These are phyloP conservation scores for Orthonyx spaldingii DNA, from an alignment of 2,113 vertebrate genomes.

Conservation along the genomic window DNA sequence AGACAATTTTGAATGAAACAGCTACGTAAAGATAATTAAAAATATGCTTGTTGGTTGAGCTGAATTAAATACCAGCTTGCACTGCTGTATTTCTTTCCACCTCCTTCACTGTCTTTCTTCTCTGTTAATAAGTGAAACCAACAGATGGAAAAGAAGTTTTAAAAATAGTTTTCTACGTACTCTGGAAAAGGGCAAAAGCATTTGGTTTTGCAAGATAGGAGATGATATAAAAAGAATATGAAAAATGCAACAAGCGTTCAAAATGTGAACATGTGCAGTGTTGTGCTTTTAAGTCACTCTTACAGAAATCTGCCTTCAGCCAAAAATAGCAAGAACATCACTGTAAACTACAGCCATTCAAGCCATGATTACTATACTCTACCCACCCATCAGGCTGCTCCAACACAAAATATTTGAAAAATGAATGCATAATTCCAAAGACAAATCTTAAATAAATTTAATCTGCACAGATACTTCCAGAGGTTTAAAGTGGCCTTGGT, in stretches of 20 bases:
- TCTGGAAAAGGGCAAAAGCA: slow-evolving; percentile 1
- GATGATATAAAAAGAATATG: slow-evolving; percentile 40
- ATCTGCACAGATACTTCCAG: neutral
- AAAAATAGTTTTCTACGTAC: slow-evolving; percentile 15
- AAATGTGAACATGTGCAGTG: slow-evolving; percentile 13
- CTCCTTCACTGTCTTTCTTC: slow-evolving; percentile 5
- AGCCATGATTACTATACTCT: slow-evolving; percentile 17
- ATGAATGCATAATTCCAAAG: neutral
- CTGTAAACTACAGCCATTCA: slow-evolving; percentile 36
- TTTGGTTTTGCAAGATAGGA: slow-evolving; percentile 25
- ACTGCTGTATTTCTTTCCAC: neutral
- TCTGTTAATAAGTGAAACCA: slow-evolving; percentile 35
- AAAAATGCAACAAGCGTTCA: slow-evolving; percentile 20
- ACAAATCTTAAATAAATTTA: neutral
- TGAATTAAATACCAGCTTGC: slow-evolving; percentile 16
- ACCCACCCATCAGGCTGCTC: slow-evolving; percentile 2
- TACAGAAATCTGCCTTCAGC: neutral
- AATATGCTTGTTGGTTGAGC: neutral
- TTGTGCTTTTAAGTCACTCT: slow-evolving; percentile 12
- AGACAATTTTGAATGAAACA: slow-evolving; percentile 1
- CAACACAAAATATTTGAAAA: neutral
- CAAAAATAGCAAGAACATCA: slow-evolving; percentile 31
- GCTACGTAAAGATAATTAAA: neutral
- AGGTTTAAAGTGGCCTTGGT: neutral
- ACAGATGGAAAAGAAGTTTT: slow-evolving; percentile 45